Conservation (phyloP, 2,797 vertebrate species). For the Cossypha niveicapilla region DNA sequence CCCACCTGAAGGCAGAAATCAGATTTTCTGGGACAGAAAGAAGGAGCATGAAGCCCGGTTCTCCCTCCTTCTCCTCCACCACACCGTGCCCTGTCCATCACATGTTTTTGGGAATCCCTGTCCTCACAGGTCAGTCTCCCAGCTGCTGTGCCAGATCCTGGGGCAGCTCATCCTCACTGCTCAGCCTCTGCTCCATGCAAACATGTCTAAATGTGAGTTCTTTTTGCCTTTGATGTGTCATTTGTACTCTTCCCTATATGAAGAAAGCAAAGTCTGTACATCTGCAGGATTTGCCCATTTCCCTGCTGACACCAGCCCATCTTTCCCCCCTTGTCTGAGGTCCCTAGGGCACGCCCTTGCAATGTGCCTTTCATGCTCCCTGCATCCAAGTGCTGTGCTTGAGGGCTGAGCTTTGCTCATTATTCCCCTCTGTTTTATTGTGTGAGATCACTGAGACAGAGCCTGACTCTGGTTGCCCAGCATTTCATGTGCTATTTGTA, state of each 20-base stretch:
- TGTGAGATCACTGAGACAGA: neutral
- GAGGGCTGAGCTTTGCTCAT: neutral
- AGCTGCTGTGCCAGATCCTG: fast-evolving
- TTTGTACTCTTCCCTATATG: neutral
- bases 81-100: fast-evolving
- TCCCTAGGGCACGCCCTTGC: neutral
- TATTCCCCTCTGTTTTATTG: neutral
- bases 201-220: neutral
- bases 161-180: neutral
- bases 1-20: neutral
- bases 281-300: neutral
- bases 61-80: neutral
- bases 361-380: neutral
- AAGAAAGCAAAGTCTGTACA: neutral
- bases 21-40: neutral
- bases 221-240: neutral
- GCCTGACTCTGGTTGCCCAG: fast-evolving
- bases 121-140: neutral
- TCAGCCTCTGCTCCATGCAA: neutral
- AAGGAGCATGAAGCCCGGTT: neutral
- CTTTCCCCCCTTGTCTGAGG: neutral
- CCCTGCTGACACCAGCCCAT: neutral
- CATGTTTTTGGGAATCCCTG: neutral
- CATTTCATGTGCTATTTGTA: neutral
- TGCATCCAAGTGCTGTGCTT: fast-evolving